A percentile compares a stretch with the other conserved stretches of the same genome.
Conservation (phyloP, 2,113 vertebrate species). For the Tichodroma muraria region DNA sequence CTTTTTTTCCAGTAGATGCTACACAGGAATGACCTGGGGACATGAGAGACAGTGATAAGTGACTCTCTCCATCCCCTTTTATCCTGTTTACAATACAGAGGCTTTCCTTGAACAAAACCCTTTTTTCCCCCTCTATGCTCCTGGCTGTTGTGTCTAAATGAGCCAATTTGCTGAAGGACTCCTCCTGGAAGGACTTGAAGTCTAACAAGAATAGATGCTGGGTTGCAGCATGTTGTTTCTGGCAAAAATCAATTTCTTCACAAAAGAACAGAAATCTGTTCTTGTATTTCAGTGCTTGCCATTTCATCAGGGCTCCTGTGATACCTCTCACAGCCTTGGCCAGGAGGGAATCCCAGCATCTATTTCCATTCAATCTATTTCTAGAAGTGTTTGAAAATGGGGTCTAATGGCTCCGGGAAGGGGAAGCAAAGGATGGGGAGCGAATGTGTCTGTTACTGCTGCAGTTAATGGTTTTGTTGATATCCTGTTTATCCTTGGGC, state of each 20-base stretch:
- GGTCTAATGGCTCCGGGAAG: neutral
- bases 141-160: slow-evolving; percentile 75
- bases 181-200: slow-evolving; percentile 17
- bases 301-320: neutral
- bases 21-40: slow-evolving; percentile 72
- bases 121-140: slow-evolving; percentile 43
- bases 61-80: slow-evolving; percentile 71
- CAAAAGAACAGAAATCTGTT: neutral
- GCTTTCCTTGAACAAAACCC: slow-evolving; percentile 70
- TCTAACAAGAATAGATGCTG: neutral
- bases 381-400: neutral
- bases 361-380: neutral
- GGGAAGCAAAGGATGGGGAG: neutral
- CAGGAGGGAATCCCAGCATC: neutral
- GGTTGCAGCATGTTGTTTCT: neutral
- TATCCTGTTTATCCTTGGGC: neutral
- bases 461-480: neutral
- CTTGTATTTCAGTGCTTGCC: neutral
- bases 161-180: slow-evolving; percentile 68
- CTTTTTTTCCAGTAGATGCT: slow-evolving; percentile 43
- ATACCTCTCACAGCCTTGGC: neutral
- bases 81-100: slow-evolving; percentile 83
- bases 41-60: slow-evolving; percentile 72
- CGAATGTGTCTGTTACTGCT: neutral
- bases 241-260: slow-evolving; percentile 21